These are phyloP conservation scores for Larimichthys polyactis DNA, from an alignment of 2,113 vertebrate genomes.

Conservation along the genomic window DNA sequence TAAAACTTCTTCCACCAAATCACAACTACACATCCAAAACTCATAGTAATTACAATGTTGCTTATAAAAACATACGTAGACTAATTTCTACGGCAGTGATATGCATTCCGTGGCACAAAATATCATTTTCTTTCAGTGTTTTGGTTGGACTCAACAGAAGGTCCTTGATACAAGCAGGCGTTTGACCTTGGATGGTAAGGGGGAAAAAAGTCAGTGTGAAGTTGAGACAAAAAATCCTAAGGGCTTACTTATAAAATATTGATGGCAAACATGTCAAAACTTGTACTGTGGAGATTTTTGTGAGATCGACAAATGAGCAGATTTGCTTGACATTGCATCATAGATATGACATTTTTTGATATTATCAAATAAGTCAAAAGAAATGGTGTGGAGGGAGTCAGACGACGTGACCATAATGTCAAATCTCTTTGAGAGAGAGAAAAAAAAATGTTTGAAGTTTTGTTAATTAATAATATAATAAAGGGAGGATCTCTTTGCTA, in stretches of 20 bases:
- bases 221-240: slow-evolving; percentile 51
- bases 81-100: too few relatives aligned
- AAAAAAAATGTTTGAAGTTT: slow-evolving; percentile 25
- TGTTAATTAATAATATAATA: slow-evolving; percentile 28
- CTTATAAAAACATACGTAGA: too few relatives aligned
- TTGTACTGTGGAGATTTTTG: slow-evolving; percentile 64
- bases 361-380: slow-evolving; percentile 66
- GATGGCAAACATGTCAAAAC: slow-evolving; percentile 71
- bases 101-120: not conserved
- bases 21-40: too few relatives aligned
- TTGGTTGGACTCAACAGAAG: slow-evolving; percentile 10
- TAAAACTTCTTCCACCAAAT: too few relatives aligned
- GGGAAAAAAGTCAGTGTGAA: slow-evolving; percentile 30
- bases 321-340: slow-evolving; percentile 81
- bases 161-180: slow-evolving; percentile 43
- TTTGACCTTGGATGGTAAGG: slow-evolving; percentile 57
- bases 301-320: slow-evolving; percentile 76
- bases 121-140: slow-evolving; percentile 26
- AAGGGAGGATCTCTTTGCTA: not conserved
- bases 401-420: slow-evolving; percentile 52
- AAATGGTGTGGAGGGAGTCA: slow-evolving; percentile 38
- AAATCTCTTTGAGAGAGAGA: slow-evolving; percentile 23
- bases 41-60: too few relatives aligned
- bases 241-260: slow-evolving; percentile 70
- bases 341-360: slow-evolving; percentile 65